Evolutionary conservation across 1,140 invertebrate species (phyloP), one percentile per base, ranked within the genome.

Genomic region (Aethina tumida): DNA sequence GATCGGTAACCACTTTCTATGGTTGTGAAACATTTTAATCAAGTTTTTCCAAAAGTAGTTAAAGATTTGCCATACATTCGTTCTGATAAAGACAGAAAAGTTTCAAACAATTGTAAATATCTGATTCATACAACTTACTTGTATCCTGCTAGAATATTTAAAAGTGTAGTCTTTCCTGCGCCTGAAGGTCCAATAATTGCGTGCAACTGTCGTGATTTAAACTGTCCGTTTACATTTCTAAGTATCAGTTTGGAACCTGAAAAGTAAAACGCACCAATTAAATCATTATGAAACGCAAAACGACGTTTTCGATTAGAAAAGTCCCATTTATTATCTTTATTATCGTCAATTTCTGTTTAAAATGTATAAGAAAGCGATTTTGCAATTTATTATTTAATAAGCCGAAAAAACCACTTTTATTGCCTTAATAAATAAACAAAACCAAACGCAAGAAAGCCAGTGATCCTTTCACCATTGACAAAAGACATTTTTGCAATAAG

Each of bases 181-280:
- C 90, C 90, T 0, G 87, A 92, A 4, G 86, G 85, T 3, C 88
- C 87, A 58, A 92, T 68, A 44, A 92, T 90, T 2, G 81, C 86
- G 0, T 81, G 84, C 26, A 92, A 64, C 50, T 89, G 69, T 0
- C 84, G 84, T 1, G 80, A 79, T 34, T 66, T 69, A 53, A 86
- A 85, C 43, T 76, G 70, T 0, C 83, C 84, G 41, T 69, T 81
- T 5, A 87, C 67, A 22, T 72, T 74, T 35, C 74, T 67, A 17
- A 87, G 58, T 40, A 87, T 81, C 10, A 79, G 53, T 54, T 84
- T 84, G 4, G 73, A 72, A 35, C 66, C 82, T 85, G 49, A n/a
- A 59, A 60, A n/a, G n/a, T n/a, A n/a, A n/a, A n/a, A n/a, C n/a
- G n/a, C n/a, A n/a, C n/a, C n/a, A n/a, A n/a, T n/a, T n/a, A n/a